phyloP scores from a whole-genome alignment of 2,888 invertebrate genomes.

The Epirrhoe alternata region DNA sequence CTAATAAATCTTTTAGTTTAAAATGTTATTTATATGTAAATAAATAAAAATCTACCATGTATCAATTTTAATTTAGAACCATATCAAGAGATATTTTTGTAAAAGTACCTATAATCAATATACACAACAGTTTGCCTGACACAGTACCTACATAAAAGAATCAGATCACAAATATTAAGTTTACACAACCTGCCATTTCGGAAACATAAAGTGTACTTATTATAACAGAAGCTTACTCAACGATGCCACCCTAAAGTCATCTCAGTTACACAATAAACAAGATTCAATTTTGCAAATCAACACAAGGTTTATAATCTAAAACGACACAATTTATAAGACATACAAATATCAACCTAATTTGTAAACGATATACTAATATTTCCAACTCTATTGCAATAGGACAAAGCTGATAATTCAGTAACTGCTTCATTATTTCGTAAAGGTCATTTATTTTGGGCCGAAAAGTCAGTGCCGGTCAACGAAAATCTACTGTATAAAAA shows the following conservation, averaged over 20 bases:
- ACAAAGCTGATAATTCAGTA: not conserved
- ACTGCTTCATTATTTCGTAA: not conserved
- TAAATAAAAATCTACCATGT: conserved; percentile 16
- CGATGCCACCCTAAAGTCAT: conserved; percentile 51
- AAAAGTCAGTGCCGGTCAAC: too few relatives aligned
- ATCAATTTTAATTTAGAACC: conserved; percentile 11
- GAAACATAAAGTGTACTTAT: conserved; percentile 45
- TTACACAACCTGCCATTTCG: conserved; percentile 63
- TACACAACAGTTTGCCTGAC: conserved; percentile 22
- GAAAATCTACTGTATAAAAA: too few relatives aligned
- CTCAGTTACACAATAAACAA: conserved; percentile 4
- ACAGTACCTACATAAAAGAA: conserved; percentile 31
- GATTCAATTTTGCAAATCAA: not conserved
- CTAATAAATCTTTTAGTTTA: conserved; percentile 4
- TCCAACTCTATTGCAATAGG: not conserved
- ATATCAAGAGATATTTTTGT: not conserved
- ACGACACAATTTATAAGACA: too few relatives aligned
- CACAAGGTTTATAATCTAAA: not conserved
- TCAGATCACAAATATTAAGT: conserved; percentile 58
- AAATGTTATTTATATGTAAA: conserved; percentile 16
- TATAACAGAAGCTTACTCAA: conserved; percentile 38
- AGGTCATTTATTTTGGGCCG: too few relatives aligned
- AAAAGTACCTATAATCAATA: conserved; percentile 10
- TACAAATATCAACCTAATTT: not conserved
- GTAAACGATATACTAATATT: not conserved